Conservation (phyloP, 2,888 invertebrate species). For the Mythimna impura region DNA sequence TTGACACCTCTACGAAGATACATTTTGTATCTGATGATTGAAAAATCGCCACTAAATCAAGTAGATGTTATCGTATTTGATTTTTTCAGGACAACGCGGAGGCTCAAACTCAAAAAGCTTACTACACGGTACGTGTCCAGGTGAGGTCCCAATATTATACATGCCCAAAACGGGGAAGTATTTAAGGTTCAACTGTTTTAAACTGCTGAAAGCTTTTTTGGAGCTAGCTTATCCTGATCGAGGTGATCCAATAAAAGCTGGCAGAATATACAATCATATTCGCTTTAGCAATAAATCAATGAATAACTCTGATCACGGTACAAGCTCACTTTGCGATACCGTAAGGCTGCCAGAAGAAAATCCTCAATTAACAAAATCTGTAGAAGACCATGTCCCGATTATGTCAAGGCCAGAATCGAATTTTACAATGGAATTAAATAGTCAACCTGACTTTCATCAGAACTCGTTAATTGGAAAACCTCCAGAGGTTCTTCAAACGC, state of each 20-base stretch:
- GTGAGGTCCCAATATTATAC: not conserved
- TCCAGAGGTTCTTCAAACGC: not conserved
- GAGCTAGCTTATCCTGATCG: not conserved
- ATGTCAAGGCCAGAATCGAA: too few species aligned
- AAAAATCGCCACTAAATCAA: not conserved
- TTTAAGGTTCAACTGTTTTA: too few species aligned
- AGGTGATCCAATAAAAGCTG: too few species aligned
- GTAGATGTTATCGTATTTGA: not conserved
- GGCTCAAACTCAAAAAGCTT: not conserved
- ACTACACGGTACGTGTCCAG: not conserved
- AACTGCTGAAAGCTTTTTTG: too few species aligned
- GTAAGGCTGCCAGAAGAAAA: not conserved
- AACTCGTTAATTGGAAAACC: not conserved
- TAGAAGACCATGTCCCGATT: too few species aligned
- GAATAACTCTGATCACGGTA: not conserved
- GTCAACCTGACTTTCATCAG: not conserved
- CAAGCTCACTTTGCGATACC: not conserved
- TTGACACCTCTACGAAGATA: not conserved
- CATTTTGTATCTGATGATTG: not conserved
- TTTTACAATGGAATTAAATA: not conserved
- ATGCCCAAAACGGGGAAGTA: not conserved
- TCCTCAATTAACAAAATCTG: not conserved
- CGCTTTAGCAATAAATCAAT: not conserved
- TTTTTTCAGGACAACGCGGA: slow-evolving; percentile 17
- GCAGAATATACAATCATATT: not conserved